Conservation (phyloP, 2,797 vertebrate genomes). For the Takifugu ocellatus region DNA sequence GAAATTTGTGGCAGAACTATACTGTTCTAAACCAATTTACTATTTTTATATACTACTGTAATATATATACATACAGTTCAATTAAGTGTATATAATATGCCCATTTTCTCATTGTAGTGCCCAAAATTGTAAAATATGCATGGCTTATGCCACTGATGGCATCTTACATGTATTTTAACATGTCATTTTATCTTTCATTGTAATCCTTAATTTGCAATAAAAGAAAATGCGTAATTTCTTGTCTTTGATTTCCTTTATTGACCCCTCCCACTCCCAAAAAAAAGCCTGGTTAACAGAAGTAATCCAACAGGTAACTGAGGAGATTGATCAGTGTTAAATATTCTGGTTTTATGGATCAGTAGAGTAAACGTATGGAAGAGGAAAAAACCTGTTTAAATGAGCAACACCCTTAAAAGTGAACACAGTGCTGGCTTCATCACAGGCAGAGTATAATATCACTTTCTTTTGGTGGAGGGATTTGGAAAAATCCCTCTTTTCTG, state of each 20-base stretch:
- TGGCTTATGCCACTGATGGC: conserved; percentile 56
- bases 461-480: conserved; percentile 71
- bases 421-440: conserved; percentile 60
- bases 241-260: conserved; percentile 35
- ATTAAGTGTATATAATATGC: conserved; percentile 56
- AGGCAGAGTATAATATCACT: conserved; percentile 69
- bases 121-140: conserved; percentile 60
- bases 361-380: conserved; percentile 32
- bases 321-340: conserved; percentile 2
- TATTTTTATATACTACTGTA: conserved; percentile 72
- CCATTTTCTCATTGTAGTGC: conserved; percentile 52
- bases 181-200: conserved; percentile 53
- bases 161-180: conserved; percentile 56
- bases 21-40: conserved; percentile 53
- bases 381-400: conserved; percentile 46
- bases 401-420: conserved; percentile 49
- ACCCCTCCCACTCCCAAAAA: not conserved
- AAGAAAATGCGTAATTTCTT: conserved; percentile 32
- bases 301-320: conserved; percentile 3
- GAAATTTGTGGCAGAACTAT: conserved; percentile 51
- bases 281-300: not conserved
- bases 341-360: conserved; percentile 47
- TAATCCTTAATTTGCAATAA: conserved; percentile 71
- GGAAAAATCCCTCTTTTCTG: conserved; percentile 67
- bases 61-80: conserved; percentile 26